Percentiles rank a stretch among this genome's conserved stretches.
These are phyloP conservation scores for Parazoanthus swiftii DNA, from an alignment of 92 coral and sea anemone genomes.

Conservation along the genomic window DNA sequence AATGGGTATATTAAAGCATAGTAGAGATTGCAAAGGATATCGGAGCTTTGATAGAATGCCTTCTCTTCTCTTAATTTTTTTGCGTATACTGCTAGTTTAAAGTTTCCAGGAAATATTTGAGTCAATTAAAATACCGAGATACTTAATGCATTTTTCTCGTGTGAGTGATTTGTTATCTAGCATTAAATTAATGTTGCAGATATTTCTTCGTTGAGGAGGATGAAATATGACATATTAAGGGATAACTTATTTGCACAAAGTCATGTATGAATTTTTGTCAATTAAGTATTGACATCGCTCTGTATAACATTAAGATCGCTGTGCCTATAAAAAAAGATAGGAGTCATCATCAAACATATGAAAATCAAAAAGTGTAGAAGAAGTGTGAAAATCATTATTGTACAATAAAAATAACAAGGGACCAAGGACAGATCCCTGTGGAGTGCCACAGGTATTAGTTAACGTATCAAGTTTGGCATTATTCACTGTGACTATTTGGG, in stretches of 20 bases:
- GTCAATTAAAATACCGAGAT: no score
- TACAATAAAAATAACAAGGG: background rate
- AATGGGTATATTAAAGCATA: no score
- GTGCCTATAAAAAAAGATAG: slow-evolving; percentile 10
- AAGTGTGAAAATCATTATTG: slow-evolving; percentile 10
- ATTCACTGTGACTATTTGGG: no score
- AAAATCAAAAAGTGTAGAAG: slow-evolving; percentile 6
- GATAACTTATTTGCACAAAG: background rate
- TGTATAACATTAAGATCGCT: background rate
- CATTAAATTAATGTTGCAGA: background rate
- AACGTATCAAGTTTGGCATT: no score
- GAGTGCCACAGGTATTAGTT: no score
- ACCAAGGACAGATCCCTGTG: no score
- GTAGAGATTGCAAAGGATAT: no score
- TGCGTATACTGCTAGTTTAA: no score
- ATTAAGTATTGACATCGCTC: background rate
- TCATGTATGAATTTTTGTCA: no score
- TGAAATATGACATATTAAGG: background rate
- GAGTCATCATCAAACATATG: slow-evolving; percentile 36
- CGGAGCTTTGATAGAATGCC: no score
- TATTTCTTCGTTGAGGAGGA: slow-evolving; percentile 3
- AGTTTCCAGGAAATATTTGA: no score
- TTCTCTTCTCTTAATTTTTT: no score
- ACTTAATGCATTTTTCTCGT: background rate
- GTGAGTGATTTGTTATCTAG: slow-evolving; percentile 11